Percentiles rank a stretch among this genome's conserved stretches.
Conservation (phyloP, 1,140 invertebrate genomes). For the Potamilus streckersoni region DNA sequence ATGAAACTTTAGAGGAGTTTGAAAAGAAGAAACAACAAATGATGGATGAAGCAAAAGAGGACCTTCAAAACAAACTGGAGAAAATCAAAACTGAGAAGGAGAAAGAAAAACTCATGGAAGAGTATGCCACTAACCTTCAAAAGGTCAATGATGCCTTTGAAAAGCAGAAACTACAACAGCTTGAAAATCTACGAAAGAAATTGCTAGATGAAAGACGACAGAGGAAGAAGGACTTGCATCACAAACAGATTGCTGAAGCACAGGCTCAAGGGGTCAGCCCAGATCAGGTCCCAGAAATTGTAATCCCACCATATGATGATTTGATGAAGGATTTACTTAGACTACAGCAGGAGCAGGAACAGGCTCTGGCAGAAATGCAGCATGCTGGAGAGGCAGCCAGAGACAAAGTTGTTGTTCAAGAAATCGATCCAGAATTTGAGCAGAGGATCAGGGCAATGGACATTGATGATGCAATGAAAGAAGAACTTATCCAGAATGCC, state of each 20-base stretch:
- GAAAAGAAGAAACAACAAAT: slow-evolving; percentile 53
- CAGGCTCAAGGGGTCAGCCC: slow-evolving; percentile 43
- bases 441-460: slow-evolving; percentile 36
- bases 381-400: slow-evolving; percentile 30
- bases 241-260: slow-evolving; percentile 56
- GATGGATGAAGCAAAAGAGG: slow-evolving; percentile 44
- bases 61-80: slow-evolving; percentile 48
- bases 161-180: slow-evolving; percentile 59
- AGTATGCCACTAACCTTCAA: slow-evolving; percentile 57
- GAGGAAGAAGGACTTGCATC: slow-evolving; percentile 58
- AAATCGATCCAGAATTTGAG: slow-evolving; percentile 41
- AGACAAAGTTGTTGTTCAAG: slow-evolving; percentile 21
- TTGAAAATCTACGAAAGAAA: slow-evolving; percentile 48
- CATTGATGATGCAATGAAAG: slow-evolving; percentile 37
- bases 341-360: slow-evolving; percentile 50
- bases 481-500: slow-evolving; percentile 37
- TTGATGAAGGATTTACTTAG: slow-evolving; percentile 48
- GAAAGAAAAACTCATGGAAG: slow-evolving; percentile 55
- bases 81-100: slow-evolving; percentile 53
- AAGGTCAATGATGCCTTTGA: slow-evolving; percentile 58
- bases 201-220: slow-evolving; percentile 54
- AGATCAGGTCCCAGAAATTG: slow-evolving; percentile 53
- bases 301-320: slow-evolving; percentile 54
- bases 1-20: slow-evolving; percentile 51
- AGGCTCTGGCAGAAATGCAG: slow-evolving; percentile 50